phyloP scores from a whole-genome alignment of 1,140 invertebrate species.

The Leguminivora glycinivorella region DNA sequence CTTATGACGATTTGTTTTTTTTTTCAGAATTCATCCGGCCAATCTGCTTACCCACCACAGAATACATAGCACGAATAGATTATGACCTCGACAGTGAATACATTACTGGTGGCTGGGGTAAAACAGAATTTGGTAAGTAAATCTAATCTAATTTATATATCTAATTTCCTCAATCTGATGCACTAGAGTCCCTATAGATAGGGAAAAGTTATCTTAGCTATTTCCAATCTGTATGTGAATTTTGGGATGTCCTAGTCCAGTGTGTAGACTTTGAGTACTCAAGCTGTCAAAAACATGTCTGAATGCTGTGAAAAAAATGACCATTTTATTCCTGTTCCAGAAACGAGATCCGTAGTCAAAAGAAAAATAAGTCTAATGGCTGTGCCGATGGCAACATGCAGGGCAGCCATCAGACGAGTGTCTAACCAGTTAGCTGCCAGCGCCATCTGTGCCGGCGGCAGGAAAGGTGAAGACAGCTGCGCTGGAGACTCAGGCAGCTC shows the following conservation, averaged over 20 bases:
- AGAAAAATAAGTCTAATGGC: slow-evolving; percentile 44
- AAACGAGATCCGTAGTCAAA: slow-evolving; percentile 38
- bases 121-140: slow-evolving; percentile 50
- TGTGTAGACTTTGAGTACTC: too few species aligned
- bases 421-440: slow-evolving; percentile 64
- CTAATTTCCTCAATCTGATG: background rate
- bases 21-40: slow-evolving; percentile 79
- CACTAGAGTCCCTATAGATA: too few species aligned
- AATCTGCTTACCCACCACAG: slow-evolving; percentile 82
- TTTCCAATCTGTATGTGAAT: too few species aligned
- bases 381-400: slow-evolving; percentile 41
- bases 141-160: background rate
- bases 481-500: slow-evolving; percentile 53
- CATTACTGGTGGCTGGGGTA: slow-evolving; percentile 58
- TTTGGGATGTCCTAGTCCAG: too few species aligned
- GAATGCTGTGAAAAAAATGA: background rate
- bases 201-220: too few species aligned
- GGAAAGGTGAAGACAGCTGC: slow-evolving; percentile 44
- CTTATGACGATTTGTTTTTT: background rate
- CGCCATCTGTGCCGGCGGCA: slow-evolving; percentile 77
- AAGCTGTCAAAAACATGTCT: too few species aligned
- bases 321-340: slow-evolving; percentile 41
- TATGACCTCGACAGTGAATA: slow-evolving; percentile 61
- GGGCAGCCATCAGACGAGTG: slow-evolving; percentile 32
- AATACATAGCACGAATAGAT: slow-evolving; percentile 44